Evolutionary conservation across 2,113 vertebrate species (phyloP).

Genomic region (Bambusicola thoracicus): DNA sequence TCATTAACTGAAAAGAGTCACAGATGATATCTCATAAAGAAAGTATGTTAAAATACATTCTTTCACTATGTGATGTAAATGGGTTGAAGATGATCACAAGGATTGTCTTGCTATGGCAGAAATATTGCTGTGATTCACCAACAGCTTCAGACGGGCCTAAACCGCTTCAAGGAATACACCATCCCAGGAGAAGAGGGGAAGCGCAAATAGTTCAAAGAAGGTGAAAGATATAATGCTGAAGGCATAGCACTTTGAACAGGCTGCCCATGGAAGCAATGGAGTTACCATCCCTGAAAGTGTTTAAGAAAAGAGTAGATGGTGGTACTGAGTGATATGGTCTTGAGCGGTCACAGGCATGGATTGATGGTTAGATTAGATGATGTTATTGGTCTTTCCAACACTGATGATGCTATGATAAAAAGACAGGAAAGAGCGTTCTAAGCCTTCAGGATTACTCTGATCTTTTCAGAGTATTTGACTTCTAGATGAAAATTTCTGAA

Average conservation of each 20-base stretch:
- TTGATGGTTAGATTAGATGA: too few relatives aligned
- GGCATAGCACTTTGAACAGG: neutral
- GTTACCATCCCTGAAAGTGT: too few relatives aligned
- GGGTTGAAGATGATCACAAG: neutral
- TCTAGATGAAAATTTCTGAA: neutral
- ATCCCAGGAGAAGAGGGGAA: neutral
- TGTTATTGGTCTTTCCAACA: too few relatives aligned
- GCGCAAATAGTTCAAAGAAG: neutral
- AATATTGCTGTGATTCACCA: neutral
- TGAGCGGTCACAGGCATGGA: too few relatives aligned
- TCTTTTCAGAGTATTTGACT: neutral
- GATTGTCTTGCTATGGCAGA: neutral
- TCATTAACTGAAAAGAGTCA: neutral
- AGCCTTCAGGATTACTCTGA: neutral
- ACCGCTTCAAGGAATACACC: neutral
- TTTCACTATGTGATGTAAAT: rapidly evolving
- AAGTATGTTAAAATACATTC: neutral
- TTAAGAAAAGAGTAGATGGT: too few relatives aligned
- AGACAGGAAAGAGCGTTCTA: neutral
- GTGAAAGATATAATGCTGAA: neutral
- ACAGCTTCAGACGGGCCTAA: neutral
- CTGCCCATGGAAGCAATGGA: too few relatives aligned
- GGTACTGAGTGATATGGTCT: too few relatives aligned
- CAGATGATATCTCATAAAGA: neutral
- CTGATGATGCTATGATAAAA: neutral